A percentile compares a stretch with the other conserved stretches of the same genome.
Conservation (phyloP, 2,797 vertebrate species). For the Platalea minor region DNA sequence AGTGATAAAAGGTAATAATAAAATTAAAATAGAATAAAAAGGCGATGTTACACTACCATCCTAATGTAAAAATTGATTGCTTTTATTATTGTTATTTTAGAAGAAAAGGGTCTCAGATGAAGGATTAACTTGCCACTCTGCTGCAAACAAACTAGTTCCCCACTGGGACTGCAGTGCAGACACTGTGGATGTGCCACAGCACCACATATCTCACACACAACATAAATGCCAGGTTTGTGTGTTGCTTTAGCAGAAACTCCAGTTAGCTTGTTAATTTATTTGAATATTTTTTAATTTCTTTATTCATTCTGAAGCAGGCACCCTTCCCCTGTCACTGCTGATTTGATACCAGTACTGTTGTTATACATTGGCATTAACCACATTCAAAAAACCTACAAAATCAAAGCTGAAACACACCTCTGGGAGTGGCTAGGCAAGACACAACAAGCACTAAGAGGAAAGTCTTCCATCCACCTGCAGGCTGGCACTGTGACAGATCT, state of each 20-base stretch:
- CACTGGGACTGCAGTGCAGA: neutral
- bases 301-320: neutral
- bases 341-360: neutral
- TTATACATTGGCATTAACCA: neutral
- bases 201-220: neutral
- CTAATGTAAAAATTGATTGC: neutral
- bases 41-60: neutral
- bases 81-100: neutral
- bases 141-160: neutral
- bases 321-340: neutral
- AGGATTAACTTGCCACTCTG: neutral
- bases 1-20: neutral
- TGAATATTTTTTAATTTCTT: neutral
- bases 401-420: slow-evolving; percentile 42
- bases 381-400: neutral
- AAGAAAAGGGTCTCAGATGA: neutral
- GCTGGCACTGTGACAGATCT: slow-evolving; percentile 70
- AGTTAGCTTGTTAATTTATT: neutral
- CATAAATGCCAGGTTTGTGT: neutral
- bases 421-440: slow-evolving; percentile 69
- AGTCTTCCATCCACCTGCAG: slow-evolving; percentile 75
- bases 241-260: neutral
- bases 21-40: neutral
- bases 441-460: slow-evolving; percentile 63
- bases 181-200: neutral